Conservation (phyloP, 2,888 invertebrate species). For the Ochropleura plecta region DNA sequence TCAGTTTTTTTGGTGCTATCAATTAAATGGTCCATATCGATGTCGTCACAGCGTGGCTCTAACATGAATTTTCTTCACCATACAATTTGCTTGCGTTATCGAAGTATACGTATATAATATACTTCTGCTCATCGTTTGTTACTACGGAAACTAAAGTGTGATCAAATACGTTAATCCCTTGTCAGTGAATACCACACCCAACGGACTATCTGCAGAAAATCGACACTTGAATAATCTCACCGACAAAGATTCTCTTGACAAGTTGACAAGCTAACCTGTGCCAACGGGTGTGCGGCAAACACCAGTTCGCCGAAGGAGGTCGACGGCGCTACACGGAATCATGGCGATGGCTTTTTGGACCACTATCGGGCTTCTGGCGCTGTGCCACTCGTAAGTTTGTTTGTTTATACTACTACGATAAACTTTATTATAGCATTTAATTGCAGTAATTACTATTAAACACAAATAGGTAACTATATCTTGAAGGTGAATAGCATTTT, state of each 20-base stretch:
- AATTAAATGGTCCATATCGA: background rate
- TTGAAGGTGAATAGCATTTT: conserved; percentile 26
- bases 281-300: conserved; percentile 34
- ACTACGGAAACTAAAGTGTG: conserved; percentile 32
- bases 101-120: background rate
- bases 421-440: conserved; percentile 36
- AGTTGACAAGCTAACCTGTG: conserved; percentile 66
- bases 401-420: conserved; percentile 64
- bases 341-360: conserved; percentile 80
- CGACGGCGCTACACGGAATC: conserved; percentile 73
- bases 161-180: conserved; percentile 50
- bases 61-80: background rate
- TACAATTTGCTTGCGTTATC: background rate
- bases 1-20: background rate
- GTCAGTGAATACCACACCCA: conserved; percentile 54
- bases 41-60: background rate
- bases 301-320: conserved; percentile 74
- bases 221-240: conserved; percentile 59
- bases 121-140: conserved; percentile 6
- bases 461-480: background rate
- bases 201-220: conserved; percentile 54
- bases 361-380: conserved; percentile 79
- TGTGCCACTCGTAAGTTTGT: conserved; percentile 83
- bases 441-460: background rate
- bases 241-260: conserved; percentile 66